Evolutionary conservation across 2,888 invertebrate species (phyloP).

Genomic region (Heteropelma amictum): DNA sequence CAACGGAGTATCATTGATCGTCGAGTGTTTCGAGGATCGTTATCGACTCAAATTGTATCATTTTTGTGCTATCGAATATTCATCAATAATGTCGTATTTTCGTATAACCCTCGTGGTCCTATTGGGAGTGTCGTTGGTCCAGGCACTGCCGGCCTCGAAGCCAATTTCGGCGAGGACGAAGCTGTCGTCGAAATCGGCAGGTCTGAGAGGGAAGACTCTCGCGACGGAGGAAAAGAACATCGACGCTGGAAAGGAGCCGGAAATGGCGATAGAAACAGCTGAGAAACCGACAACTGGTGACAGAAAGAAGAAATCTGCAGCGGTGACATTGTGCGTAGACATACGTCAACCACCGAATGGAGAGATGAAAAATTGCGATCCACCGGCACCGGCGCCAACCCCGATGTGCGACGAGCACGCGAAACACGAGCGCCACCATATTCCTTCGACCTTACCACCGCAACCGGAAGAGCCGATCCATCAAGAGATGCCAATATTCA

Average conservation of each 20-base stretch:
- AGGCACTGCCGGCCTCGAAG: conserved; percentile 50
- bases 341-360: conserved; percentile 69
- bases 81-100: conserved; percentile 12
- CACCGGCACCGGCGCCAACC: background rate
- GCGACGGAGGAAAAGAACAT: conserved; percentile 16
- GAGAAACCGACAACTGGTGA: conserved; percentile 55
- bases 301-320: conserved; percentile 74
- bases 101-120: conserved; percentile 12
- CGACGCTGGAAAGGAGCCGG: background rate
- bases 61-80: background rate
- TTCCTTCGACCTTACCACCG: too few species aligned
- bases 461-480: background rate
- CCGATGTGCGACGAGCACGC: background rate
- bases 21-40: background rate
- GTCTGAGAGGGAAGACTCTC: conserved; percentile 4
- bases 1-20: background rate
- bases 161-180: background rate
- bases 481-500: background rate
- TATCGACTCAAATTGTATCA: background rate
- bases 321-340: conserved; percentile 79
- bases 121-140: conserved; percentile 41
- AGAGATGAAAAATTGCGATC: conserved; percentile 32
- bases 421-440: conserved; percentile 3
- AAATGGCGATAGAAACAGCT: conserved; percentile 38
- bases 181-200: background rate